Evolutionary conservation across 2,888 invertebrate genomes (phyloP).

Genomic region (Drosophila glabriapex): DNA sequence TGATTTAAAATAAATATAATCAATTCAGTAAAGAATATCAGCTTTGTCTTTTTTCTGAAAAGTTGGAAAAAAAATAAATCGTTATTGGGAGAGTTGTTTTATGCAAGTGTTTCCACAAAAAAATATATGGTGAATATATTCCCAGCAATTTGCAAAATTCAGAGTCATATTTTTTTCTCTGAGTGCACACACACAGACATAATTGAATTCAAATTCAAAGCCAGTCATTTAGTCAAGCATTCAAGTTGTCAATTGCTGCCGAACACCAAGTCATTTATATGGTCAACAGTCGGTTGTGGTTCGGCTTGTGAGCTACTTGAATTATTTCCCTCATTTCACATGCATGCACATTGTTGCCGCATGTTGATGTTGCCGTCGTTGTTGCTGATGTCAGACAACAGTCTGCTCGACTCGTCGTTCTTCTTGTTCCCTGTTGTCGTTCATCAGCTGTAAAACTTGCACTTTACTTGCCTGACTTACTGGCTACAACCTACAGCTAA

Average conservation of each 20-base stretch:
- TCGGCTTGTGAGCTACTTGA: background rate
- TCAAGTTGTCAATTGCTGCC: slow-evolving; percentile 41
- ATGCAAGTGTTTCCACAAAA: background rate
- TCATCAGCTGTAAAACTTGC: slow-evolving; percentile 50
- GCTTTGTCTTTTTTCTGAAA: background rate
- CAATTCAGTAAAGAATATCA: background rate
- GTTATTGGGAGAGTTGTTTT: background rate
- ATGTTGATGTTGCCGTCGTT: slow-evolving; percentile 3
- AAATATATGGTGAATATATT: background rate
- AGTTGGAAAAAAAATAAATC: background rate
- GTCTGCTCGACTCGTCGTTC: slow-evolving; percentile 1
- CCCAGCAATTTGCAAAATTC: no score
- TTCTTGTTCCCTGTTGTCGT: slow-evolving; percentile 25
- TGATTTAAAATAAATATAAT: background rate
- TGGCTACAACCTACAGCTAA: slow-evolving; percentile 2
- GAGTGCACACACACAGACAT: background rate
- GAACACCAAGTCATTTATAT: slow-evolving; percentile 34
- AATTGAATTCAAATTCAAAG: slow-evolving; percentile 27
- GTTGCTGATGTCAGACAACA: background rate
- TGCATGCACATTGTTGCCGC: slow-evolving; percentile 29
- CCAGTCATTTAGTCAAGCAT: slow-evolving; percentile 46
- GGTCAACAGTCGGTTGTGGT: slow-evolving; percentile 7
- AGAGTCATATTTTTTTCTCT: background rate
- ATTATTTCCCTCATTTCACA: slow-evolving; percentile 9
- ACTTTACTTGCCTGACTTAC: slow-evolving; percentile 37